Conservation (phyloP, 2,113 vertebrate species). For the Melanotaenia duboulayi region DNA sequence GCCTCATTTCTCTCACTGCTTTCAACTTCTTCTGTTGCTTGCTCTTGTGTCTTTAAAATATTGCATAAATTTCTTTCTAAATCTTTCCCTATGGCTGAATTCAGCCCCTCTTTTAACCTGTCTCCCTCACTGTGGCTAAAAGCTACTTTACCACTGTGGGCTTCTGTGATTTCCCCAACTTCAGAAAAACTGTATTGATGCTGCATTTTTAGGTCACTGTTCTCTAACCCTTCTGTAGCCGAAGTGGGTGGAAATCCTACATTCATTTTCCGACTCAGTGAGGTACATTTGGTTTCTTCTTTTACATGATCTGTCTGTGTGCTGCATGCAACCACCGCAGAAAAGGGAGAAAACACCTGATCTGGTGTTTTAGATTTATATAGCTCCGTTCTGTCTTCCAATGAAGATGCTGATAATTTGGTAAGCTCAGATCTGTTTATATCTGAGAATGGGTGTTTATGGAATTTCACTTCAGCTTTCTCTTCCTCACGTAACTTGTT, state of each 20-base stretch:
- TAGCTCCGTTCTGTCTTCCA: slow-evolving; percentile 40
- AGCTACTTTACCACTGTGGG: neutral
- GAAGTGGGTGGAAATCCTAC: slow-evolving; percentile 45
- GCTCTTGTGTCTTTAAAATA: slow-evolving; percentile 32
- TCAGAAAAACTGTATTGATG: neutral
- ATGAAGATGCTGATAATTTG: slow-evolving; percentile 35
- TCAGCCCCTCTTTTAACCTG: slow-evolving; percentile 11
- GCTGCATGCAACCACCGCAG: neutral
- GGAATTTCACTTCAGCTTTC: slow-evolving; percentile 63
- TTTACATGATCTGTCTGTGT: slow-evolving; percentile 13
- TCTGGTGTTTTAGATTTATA: slow-evolving; percentile 37
- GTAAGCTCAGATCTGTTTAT: slow-evolving; percentile 44
- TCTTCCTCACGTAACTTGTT: slow-evolving; percentile 35
- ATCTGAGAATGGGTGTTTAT: slow-evolving; percentile 15
- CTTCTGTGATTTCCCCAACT: slow-evolving; percentile 27
- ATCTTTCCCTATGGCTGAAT: slow-evolving; percentile 19
- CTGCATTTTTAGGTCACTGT: slow-evolving; percentile 57
- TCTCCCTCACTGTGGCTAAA: slow-evolving; percentile 10
- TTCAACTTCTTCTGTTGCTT: slow-evolving; percentile 1
- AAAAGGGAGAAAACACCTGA: slow-evolving; percentile 27
- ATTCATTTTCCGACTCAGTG: slow-evolving; percentile 56
- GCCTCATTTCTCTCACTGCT: slow-evolving; percentile 3
- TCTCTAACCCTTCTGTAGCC: slow-evolving; percentile 21
- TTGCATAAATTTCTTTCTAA: slow-evolving; percentile 7
- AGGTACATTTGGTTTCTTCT: slow-evolving; percentile 27